Percentiles rank a stretch among this genome's conserved stretches.
Evolutionary conservation across 2,113 vertebrate species (phyloP).

Genomic region (Barbus barbus): DNA sequence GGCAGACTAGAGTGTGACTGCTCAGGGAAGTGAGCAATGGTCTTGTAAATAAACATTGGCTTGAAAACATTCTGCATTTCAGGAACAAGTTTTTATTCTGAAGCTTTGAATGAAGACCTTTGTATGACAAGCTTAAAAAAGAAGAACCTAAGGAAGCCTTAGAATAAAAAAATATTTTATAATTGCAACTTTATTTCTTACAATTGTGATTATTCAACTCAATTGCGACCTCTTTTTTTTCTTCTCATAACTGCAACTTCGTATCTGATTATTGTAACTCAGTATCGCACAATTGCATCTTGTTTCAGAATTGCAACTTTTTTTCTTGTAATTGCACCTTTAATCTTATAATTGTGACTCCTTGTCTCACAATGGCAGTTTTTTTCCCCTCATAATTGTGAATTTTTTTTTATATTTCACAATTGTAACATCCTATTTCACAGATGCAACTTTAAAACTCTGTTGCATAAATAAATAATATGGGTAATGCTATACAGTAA

Average conservation of each 20-base stretch:
- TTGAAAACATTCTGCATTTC: constrained; percentile 3
- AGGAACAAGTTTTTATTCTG: not conserved
- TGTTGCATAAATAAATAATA: not conserved
- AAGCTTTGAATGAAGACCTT: constrained; percentile 3
- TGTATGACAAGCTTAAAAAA: not conserved
- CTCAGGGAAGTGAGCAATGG: constrained; percentile 19
- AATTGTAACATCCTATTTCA: not conserved
- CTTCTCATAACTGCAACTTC: too few relatives aligned
- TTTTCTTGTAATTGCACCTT: not conserved
- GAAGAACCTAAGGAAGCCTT: not conserved
- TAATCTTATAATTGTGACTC: not conserved
- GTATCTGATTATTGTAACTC: not conserved
- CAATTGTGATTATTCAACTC: not conserved
- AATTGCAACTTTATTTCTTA: too few relatives aligned
- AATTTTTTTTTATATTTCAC: not conserved
- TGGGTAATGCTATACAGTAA: too few relatives aligned
- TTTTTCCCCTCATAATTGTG: not conserved
- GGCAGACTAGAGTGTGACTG: not conserved
- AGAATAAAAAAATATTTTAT: not conserved
- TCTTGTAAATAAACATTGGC: constrained; percentile 28
- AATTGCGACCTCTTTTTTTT: too few relatives aligned
- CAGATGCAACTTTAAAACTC: not conserved
- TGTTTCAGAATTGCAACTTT: not conserved
- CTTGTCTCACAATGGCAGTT: not conserved
- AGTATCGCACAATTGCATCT: not conserved